Base-by-base conservation (phyloP, 2,797 vertebrate genomes). In the Melanogrammus aeglefinus region DNA sequence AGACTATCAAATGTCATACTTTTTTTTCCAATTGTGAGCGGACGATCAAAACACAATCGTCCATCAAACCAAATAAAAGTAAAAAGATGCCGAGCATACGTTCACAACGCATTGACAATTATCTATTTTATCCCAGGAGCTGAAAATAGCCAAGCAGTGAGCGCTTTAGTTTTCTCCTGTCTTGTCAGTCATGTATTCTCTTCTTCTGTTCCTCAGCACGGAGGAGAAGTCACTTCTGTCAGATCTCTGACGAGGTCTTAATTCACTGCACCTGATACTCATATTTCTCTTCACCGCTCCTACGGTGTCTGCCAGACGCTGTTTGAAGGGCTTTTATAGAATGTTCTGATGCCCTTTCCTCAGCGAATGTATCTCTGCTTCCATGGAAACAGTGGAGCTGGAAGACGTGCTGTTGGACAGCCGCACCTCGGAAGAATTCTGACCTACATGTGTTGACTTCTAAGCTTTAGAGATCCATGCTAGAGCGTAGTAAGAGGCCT, bases 111-210 rank as follows among this genome's bases (percentile, higher is more conserved):
- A 63, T 7, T 5, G 47, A 12, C 47, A 44, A 44, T 44, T 14
- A 18, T 21, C 47, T 57, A 6, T 57, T 63, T 63, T 9, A 63
- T 63, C 57, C 57, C 57, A 24, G 21, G 21, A 63, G 57, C 57
- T 24, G 57, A 24, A 63, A n/a, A 63, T 63, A 63, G 57, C 57
- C 4, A 18, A 57, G 47, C 4, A 57, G 51, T 24, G 47, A 57
- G 47, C 16, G 12, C 6, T 57, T 57, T 18, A 57, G 47, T 63
- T 63, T 63, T 63, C 5, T 63, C n/a, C n/a, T 84, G 84, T 88
- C 79, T 21, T 63, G 57, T 63, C 57, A 63, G 6, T 63, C 57
- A 57, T 57, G 47, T 18, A 6, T 57, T 57, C 18, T 21, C 16
- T 57, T 21, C 57, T 63, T 24, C 57, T n/a, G 57, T 63, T 63